Percentiles rank a stretch among this genome's conserved stretches.
Evolutionary conservation across 1,140 invertebrate genomes (phyloP).

Genomic region (Tribolium madens): DNA sequence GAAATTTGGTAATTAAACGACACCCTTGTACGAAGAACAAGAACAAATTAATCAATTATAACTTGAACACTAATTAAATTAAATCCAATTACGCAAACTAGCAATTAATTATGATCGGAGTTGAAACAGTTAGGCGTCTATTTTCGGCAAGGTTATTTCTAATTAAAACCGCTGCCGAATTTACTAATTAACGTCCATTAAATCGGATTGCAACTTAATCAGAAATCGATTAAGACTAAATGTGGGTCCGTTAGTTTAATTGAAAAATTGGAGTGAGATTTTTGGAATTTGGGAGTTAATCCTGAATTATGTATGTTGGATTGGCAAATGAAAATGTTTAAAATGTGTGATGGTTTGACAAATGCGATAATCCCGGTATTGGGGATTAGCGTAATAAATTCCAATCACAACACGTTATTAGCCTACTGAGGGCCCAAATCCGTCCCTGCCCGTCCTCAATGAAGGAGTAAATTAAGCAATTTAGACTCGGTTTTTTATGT

Average conservation of each 20-base stretch:
- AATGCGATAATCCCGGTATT: constrained; percentile 7
- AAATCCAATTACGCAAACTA: neutral
- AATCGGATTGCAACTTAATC: constrained; percentile 18
- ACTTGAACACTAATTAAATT: neutral
- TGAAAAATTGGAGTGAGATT: constrained; percentile 9
- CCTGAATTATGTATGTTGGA: neutral
- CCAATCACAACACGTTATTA: constrained; percentile 36
- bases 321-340: constrained; percentile 11
- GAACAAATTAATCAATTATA: neutral
- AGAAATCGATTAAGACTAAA: constrained; percentile 10
- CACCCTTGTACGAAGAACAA: constrained; percentile 1
- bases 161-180: constrained; percentile 1
- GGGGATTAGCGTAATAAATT: constrained; percentile 32
- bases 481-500: constrained; percentile 27
- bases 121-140: neutral
- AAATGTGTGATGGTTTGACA: no score
- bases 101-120: neutral
- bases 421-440: constrained; percentile 6
- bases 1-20: constrained; percentile 20
- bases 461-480: constrained; percentile 33
- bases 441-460: neutral
- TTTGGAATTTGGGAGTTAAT: neutral
- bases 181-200: constrained; percentile 20
- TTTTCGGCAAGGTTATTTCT: neutral
- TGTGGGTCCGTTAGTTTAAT: constrained; percentile 22